Evolutionary conservation across 2,797 vertebrate species (phyloP).

Genomic region (Premnoplex brunnescens): DNA sequence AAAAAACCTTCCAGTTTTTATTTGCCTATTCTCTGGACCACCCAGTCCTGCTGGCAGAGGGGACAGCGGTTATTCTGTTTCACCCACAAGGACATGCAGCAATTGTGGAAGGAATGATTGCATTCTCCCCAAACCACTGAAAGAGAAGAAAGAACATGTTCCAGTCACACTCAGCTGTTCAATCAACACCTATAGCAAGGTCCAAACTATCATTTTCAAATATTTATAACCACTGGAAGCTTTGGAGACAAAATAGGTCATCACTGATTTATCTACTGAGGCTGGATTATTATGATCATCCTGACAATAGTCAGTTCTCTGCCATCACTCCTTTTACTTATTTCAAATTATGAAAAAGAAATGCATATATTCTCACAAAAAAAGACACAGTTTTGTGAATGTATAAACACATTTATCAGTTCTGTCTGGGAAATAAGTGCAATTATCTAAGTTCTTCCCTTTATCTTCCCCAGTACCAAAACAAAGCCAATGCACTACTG

Average conservation of each 20-base stretch:
- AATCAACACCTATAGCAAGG: neutral
- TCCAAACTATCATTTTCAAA: neutral
- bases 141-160: slow-evolving; percentile 60
- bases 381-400: neutral
- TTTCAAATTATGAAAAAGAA: neutral
- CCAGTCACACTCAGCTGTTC: slow-evolving; percentile 16
- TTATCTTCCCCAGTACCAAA: neutral
- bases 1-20: slow-evolving; percentile 67
- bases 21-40: slow-evolving; percentile 98
- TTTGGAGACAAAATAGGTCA: neutral
- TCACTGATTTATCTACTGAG: neutral
- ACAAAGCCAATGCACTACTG: neutral
- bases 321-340: neutral
- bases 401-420: neutral
- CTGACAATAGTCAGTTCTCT: neutral
- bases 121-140: slow-evolving; percentile 99
- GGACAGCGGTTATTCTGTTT: slow-evolving; percentile 99
- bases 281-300: neutral
- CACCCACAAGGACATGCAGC: slow-evolving; percentile 99
- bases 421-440: neutral
- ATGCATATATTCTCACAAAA: neutral
- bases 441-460: neutral
- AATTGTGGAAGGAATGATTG: slow-evolving; percentile 99
- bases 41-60: slow-evolving; percentile 99
- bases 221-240: neutral